Base-by-base conservation (phyloP, 1,140 invertebrate species). In the Drosophila navojoa region DNA sequence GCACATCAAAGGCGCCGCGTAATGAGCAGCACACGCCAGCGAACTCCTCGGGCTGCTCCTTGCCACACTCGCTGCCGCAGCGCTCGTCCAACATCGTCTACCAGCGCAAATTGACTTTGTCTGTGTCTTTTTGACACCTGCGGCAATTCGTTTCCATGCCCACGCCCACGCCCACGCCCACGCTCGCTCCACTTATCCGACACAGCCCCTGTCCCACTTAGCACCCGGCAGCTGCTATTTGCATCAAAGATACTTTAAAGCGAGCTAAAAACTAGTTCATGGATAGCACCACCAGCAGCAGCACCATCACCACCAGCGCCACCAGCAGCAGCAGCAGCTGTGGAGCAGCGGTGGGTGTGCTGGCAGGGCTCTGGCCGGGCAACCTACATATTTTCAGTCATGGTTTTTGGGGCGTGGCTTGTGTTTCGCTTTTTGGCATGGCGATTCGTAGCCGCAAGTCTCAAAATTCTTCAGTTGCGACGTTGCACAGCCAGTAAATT, bases 171-270 rank as follows among this genome's bases (percentile, higher is more conserved):
- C 42, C 13, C 42, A 44, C n/a, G 59, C 35, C 13, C 22, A 60
- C n/a, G 42, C 9, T 15, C 64, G 15, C 59, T 58, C 62, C 25
- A 22, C 22, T 60, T 57, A 57, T n/a, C 47, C 35, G 42, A 22
- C 40, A 15, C 55, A 32, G 7, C 5, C 50, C 9, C 38, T 55
- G 5, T 49, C 42, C 6, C 42, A 44, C 13, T 15, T 16, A 15
- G 38, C 42, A 1, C 22, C 7, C 27, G n/a, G 29, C 54, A 50
- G 63, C 66, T 29, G 50, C 27, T 53, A 59, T 87, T 86, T 77
- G 82, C 84, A 82, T 87, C 82, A 86, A 86, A 89, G 76, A 89
- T 86, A 82, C 87, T 86, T 86, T 87, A 87, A 87, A 89, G 82
- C 76, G 72, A 64, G 75, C 71, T 69, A 72, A 68, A 86, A 86